Evolutionary conservation across 2,888 invertebrate genomes (phyloP).

Genomic region (Pyrrhosoma nymphula): DNA sequence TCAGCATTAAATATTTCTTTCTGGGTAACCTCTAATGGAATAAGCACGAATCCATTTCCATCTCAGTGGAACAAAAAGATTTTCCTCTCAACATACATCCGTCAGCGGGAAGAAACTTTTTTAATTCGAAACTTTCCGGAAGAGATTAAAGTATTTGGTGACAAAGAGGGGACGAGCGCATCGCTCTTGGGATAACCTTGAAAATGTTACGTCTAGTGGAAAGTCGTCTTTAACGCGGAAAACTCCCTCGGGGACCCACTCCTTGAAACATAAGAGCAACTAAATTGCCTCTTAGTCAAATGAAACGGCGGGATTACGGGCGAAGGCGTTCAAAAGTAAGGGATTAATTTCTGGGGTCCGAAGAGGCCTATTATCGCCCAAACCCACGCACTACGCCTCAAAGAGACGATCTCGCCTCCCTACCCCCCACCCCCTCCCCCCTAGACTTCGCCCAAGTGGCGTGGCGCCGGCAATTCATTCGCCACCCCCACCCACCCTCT

Average conservation of each 20-base stretch:
- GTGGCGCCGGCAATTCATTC: not conserved
- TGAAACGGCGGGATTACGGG: not conserved
- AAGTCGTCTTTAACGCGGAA: not conserved
- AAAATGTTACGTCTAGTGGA: not conserved
- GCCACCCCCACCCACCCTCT: too few species aligned
- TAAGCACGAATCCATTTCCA: not conserved
- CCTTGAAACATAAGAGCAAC: not conserved
- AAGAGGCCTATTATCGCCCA: not conserved
- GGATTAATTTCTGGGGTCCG: not conserved
- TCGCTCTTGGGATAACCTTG: not conserved
- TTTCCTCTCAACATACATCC: not conserved
- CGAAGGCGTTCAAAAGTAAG: not conserved
- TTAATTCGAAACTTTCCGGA: constrained; percentile 1
- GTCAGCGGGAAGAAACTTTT: not conserved
- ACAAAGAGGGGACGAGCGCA: not conserved
- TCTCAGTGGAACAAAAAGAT: not conserved
- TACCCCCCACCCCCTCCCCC: too few species aligned
- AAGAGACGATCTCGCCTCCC: not conserved
- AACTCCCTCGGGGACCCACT: not conserved
- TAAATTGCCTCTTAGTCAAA: constrained; percentile 18
- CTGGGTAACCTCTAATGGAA: not conserved
- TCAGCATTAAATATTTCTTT: not conserved
- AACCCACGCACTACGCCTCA: not conserved
- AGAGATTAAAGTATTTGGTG: constrained; percentile 8
- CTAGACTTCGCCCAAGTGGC: too few species aligned